Base-by-base conservation (phyloP, 1,140 invertebrate species). In the Ooceraea biroi region DNA sequence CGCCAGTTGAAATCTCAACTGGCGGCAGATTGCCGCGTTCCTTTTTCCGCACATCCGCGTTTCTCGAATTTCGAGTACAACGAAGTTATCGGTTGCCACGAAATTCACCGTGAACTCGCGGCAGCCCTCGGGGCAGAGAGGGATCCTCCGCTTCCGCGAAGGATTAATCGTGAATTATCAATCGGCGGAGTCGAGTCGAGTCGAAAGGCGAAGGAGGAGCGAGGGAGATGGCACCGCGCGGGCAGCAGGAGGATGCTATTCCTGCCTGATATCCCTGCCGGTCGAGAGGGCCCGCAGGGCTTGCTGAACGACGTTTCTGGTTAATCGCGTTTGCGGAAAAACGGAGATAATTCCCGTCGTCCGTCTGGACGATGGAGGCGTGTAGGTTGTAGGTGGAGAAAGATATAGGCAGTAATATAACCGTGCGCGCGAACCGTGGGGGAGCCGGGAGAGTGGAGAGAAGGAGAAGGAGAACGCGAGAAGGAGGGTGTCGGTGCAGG, bases 261-360 rank as follows among this genome's bases (percentile, higher is more conserved):
- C 36, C 36, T 36, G 36, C 36, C 36, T 36, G 36, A 36, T 74
- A 82, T 82, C 58, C 78, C 78, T 82, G 77, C 77, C 50, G 77
- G 27, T 73, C 46, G 87, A 83, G 86, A 80, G 77, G 61, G 57
- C 69, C 73, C 73, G 73, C 60, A 84, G 85, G 83, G 80, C 72
- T 89, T 83, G 76, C 85, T 89, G 86, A 90, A 89, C 89, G 90
- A 89, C 90, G 90, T 91, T 92, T 91, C 88, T 86, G 91, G 87
- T 91, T 93, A 93, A 93, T 94, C 92, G 90, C 90, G 90, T 94
- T 93, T 93, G 91, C 89, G 91, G 89, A 93, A 92, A 93, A 94
- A 93, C 91, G 91, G 91, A 91, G 90, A 90, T 94, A 92, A 94
- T 94, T 91, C 91, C 88, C 89, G 89, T 91, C 85, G 84, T 84